Base-by-base conservation (phyloP, 2,113 vertebrate genomes). In the Geococcyx californianus region DNA sequence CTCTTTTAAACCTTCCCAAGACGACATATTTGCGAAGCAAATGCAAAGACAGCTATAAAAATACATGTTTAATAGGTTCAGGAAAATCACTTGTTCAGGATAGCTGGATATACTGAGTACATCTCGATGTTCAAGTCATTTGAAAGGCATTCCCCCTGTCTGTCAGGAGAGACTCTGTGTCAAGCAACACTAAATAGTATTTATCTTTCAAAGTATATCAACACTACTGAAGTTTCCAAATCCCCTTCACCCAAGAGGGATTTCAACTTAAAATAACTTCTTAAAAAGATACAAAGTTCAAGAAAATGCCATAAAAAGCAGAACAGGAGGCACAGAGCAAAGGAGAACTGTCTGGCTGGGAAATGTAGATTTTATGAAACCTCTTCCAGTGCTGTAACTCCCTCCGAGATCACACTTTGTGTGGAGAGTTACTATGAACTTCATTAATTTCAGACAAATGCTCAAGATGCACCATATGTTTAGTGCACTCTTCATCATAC, bases 381-480 rank as follows among this genome's bases (percentile, higher is more conserved):
- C 21, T 87, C 29, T 66, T 87, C 8, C n/a, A 75, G 24, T 19
- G 44, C 58, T 60, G 7, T 24, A 81, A 64, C 40, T 94, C 36
- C 45, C 59, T 58, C 34, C 36, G n/a, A 66, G 40, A 93, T 66
- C 69, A 69, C 45, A 72, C n/a, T 84, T 82, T 38, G 11, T 56
- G 75, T 28, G 26, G 67, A 91, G 34, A 91, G 49, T 33, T 85
- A 79, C 74, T 84, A 88, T 10, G 42, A 94, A 73, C 63, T 77
- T 26, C 54, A 85, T 31, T 85, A 51, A 95, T 73, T 93, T 75
- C 74, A 94, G 58, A 84, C 36, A 92, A 93, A 94, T 42, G 38
- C 33, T 81, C 29, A 86, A 84, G 74, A 91, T 67, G 26, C 24
- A 64, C 36, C 28, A 33, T 68, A 76, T 79, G 36, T 64, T 94